Evolutionary conservation across 2,113 vertebrate species (phyloP), one percentile per base, ranked within the genome.

Genomic region (Prietella phreatophila): DNA sequence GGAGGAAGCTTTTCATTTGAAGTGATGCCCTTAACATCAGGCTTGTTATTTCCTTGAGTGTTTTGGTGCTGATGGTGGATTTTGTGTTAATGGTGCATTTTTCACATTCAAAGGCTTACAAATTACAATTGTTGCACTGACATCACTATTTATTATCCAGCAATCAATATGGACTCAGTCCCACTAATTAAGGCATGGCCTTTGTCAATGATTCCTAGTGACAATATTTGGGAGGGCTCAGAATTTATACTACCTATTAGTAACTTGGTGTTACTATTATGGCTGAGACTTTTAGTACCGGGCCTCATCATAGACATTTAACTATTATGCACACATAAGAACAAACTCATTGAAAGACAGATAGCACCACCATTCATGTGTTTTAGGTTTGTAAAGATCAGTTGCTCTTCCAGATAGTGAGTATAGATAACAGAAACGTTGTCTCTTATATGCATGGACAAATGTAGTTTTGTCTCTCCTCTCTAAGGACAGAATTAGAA

Each of bases 401-500:
- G 25, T 63, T 63, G 61, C 11, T 65, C 63, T n/a, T 65, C 22
- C 61, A 27, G 27, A 19, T 60, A 60, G 20, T 22, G 20, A 25
- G 58, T 7, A 60, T 25, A 20, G 58, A 8, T 8, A 63, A 63
- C 61, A 10, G 10, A 63, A 63, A 63, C 13, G 10, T 56, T 56
- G 75, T 81, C 73, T 39, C 11, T 61, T 27, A 13, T 69, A 47
- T 53, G 7, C 27, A 39, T 53, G 19, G 56, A 86, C 42, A 82
- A 60, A 83, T 65, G 42, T 27, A 71, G 11, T 63, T 50, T 60
- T 60, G 25, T 60, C n/a, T 79, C 67, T 11, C 81, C 36, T 90
- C 78, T 73, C 85, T 17, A 36, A 85, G 82, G 60, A 56, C 76
- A 58, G 69, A 84, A 82, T 83, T 60, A 60, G 30, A 42, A 42